A percentile compares a stretch with the other conserved stretches of the same genome.
Evolutionary conservation across 2,797 vertebrate genomes (phyloP).

Genomic region (Hippocampus kuda): DNA sequence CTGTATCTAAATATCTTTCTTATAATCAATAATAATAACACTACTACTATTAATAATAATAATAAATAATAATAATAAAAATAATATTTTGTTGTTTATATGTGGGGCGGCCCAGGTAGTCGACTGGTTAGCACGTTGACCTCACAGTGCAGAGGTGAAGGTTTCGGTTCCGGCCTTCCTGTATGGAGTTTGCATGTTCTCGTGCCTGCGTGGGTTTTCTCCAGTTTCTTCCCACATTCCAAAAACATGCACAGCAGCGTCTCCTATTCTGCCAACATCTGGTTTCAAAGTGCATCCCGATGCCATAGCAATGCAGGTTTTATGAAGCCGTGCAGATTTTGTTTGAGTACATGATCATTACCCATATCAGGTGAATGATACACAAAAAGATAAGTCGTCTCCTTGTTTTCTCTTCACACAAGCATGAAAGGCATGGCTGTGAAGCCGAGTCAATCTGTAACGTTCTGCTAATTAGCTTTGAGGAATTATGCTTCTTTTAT

Average conservation of each 20-base stretch:
- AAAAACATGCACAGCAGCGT: background rate
- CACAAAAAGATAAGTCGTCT: conserved; percentile 45
- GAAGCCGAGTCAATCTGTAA: conserved; percentile 61
- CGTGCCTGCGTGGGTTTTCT: too few relatives aligned
- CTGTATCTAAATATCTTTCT: background rate
- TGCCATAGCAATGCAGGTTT: background rate
- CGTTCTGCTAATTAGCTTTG: conserved; percentile 70
- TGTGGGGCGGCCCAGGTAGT: too few relatives aligned
- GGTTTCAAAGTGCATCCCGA: background rate
- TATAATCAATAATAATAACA: background rate
- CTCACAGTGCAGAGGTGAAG: too few relatives aligned
- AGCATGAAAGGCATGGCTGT: conserved; percentile 64
- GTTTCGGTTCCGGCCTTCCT: too few relatives aligned
- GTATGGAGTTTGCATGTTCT: too few relatives aligned
- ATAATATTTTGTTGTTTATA: too few relatives aligned
- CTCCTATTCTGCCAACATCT: background rate
- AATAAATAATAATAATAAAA: too few relatives aligned
- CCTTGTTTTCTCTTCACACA: conserved; percentile 56
- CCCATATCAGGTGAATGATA: conserved; percentile 9
- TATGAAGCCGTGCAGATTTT: background rate
- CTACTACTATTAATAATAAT: background rate
- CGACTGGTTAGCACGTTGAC: too few relatives aligned
- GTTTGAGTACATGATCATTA: background rate
- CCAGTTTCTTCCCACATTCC: background rate
- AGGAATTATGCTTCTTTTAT: conserved; percentile 69